phyloP scores from a whole-genome alignment of 2,797 vertebrate genomes.

The Heteromormyrus szaboi region DNA sequence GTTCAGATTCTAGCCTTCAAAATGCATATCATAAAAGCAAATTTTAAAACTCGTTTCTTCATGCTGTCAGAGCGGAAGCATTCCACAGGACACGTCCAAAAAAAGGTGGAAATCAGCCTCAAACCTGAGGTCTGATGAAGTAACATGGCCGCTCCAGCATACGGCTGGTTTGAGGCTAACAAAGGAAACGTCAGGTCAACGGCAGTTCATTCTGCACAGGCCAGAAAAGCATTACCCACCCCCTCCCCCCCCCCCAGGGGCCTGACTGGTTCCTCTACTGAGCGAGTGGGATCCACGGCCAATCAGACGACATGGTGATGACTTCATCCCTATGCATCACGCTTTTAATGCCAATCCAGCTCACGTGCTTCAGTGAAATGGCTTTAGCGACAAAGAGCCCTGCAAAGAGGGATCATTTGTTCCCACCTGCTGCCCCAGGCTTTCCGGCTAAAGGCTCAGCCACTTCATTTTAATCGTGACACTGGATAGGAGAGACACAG shows the following conservation, averaged over 20 bases:
- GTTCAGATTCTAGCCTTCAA: not conserved
- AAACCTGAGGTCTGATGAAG: not conserved
- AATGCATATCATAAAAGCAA: not conserved
- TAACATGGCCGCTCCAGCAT: not conserved
- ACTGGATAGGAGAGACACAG: not conserved
- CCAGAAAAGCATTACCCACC: not conserved
- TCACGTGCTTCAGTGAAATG: not conserved
- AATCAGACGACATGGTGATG: conserved; percentile 33
- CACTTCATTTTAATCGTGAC: not conserved
- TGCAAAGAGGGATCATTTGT: conserved; percentile 16
- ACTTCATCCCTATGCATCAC: conserved; percentile 34
- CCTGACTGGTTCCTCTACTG: not conserved
- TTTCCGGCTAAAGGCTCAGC: not conserved
- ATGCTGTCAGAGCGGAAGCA: not conserved
- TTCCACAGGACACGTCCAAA: not conserved
- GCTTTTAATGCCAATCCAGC: conserved; percentile 18
- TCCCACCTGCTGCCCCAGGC: not conserved
- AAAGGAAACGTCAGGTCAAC: conserved; percentile 1
- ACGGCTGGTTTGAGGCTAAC: not conserved
- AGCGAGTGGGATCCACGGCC: conserved; percentile 21
- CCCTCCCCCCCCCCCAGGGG: not conserved
- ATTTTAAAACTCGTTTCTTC: not conserved
- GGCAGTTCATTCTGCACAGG: not conserved
- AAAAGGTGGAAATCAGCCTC: not conserved
- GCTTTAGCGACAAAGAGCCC: not conserved